Percentiles rank a stretch among this genome's conserved stretches.
Conservation (phyloP, 2,888 invertebrate species). For the Pseudanteris insignis region DNA sequence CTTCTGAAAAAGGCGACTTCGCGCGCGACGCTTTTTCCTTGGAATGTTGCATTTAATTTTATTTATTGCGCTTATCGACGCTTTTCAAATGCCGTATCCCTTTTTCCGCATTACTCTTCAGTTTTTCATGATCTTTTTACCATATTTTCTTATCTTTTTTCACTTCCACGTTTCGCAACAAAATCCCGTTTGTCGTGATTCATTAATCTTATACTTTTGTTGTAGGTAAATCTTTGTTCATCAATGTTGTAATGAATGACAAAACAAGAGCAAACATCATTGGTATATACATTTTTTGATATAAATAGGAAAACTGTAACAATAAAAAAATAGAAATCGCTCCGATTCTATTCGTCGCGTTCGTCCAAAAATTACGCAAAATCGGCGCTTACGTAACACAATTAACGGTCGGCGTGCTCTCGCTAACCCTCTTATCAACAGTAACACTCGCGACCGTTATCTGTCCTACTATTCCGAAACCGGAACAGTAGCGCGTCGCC, state of each 20-base stretch:
- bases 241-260: no score
- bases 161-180: conserved; percentile 7
- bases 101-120: conserved; percentile 21
- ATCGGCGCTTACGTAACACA: conserved; percentile 27
- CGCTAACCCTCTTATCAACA: conserved; percentile 40
- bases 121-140: neutral
- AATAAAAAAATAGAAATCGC: neutral
- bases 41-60: conserved; percentile 15
- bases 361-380: conserved; percentile 27
- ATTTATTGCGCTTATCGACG: conserved; percentile 28
- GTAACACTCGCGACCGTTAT: conserved; percentile 34
- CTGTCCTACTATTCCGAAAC: conserved; percentile 46
- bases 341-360: conserved; percentile 4
- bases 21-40: conserved; percentile 10
- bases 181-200: conserved; percentile 18
- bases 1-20: conserved; percentile 8
- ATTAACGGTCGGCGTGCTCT: conserved; percentile 17
- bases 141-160: neutral
- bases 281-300: no score
- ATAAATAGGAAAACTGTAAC: no score
- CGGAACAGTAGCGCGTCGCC: conserved; percentile 41
- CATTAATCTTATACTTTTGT: conserved; percentile 1
- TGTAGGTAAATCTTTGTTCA: no score
- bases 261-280: no score
- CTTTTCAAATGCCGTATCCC: conserved; percentile 11